Evolutionary conservation across 2,113 vertebrate species (phyloP).

Genomic region (Xenopus borealis): DNA sequence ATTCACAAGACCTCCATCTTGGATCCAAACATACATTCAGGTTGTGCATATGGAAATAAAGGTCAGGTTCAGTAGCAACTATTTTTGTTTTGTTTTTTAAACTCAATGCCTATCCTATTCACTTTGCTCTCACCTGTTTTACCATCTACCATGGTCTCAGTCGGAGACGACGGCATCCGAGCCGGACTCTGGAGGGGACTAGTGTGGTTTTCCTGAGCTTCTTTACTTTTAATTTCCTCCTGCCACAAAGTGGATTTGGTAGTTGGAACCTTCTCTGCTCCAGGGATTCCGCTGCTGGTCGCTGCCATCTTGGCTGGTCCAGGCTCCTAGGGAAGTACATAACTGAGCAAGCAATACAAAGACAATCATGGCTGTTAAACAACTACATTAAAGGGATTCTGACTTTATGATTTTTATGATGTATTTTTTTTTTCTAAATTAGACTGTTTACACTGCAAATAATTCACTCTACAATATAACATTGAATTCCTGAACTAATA

Average conservation of each 20-base stretch:
- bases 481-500: no score
- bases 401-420: no score
- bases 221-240: slow-evolving; percentile 80
- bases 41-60: not conserved
- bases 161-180: slow-evolving; percentile 62
- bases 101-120: no score
- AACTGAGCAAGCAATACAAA: no score
- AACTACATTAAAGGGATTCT: no score
- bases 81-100: no score
- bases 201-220: slow-evolving; percentile 65
- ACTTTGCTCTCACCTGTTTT: slow-evolving; percentile 72
- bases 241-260: slow-evolving; percentile 87
- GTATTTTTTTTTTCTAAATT: no score
- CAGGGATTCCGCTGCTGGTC: slow-evolving; percentile 81
- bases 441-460: no score
- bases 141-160: slow-evolving; percentile 58
- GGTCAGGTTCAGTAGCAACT: no score
- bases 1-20: slow-evolving; percentile 68
- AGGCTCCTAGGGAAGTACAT: slow-evolving; percentile 71
- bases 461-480: no score
- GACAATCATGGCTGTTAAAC: no score
- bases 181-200: slow-evolving; percentile 72
- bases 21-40: not conserved
- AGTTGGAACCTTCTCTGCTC: slow-evolving; percentile 81
- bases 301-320: slow-evolving; percentile 94